Percentiles rank a stretch among this genome's conserved stretches.
Conservation (phyloP, 2,113 vertebrate species). For the Cryptoleucopteryx plumbea region DNA sequence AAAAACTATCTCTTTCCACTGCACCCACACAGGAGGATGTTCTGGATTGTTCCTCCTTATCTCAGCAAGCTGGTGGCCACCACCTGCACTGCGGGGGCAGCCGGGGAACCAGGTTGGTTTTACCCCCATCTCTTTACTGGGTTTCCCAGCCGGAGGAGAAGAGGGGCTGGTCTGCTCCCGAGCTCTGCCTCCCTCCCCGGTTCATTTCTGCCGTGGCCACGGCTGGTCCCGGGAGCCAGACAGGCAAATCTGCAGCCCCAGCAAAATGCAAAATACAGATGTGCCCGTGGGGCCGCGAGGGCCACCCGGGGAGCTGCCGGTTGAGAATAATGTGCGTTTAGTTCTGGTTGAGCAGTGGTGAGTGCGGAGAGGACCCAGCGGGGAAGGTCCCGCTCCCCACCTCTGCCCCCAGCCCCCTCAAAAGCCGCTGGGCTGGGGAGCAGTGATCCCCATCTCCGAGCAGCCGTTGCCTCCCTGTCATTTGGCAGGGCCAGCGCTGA, state of each 20-base stretch:
- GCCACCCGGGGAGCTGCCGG: fast-evolving
- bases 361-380: neutral
- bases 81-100: neutral
- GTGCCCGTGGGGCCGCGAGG: fast-evolving
- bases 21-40: neutral
- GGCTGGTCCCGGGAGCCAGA: neutral
- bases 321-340: neutral
- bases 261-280: neutral
- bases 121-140: neutral
- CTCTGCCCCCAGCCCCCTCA: neutral
- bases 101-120: fast-evolving
- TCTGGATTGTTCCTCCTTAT: neutral
- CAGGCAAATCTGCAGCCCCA: neutral
- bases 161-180: neutral
- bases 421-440: neutral
- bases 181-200: neutral
- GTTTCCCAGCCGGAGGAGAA: neutral
- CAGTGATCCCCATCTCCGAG: neutral
- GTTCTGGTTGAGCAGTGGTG: fast-evolving
- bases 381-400: neutral
- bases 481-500: neutral
- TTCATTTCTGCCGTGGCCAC: neutral
- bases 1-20: neutral
- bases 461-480: neutral
- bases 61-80: neutral